A percentile compares a stretch with the other conserved stretches of the same genome.
Conservation (phyloP, 1,140 invertebrate genomes). For the Habropoda laboriosa region DNA sequence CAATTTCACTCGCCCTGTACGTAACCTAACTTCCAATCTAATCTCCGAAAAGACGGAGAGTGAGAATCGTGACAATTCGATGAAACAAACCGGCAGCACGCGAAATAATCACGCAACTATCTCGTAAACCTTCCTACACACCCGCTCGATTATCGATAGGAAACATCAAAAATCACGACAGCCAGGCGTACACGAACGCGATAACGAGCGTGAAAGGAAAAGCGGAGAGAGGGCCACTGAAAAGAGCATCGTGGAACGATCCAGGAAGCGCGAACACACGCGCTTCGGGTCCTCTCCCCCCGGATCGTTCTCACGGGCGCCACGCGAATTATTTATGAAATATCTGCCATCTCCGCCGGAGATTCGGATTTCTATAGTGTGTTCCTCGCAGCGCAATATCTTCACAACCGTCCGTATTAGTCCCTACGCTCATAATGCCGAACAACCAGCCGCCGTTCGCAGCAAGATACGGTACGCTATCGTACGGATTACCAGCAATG, state of each 20-base stretch:
- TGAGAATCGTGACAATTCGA: no score
- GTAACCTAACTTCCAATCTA: no score
- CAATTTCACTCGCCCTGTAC: no score
- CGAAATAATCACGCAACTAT: no score
- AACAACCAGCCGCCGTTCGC: constrained; percentile 30
- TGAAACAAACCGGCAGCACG: no score
- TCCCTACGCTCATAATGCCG: constrained; percentile 45
- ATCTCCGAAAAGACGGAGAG: no score
- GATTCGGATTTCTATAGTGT: constrained; percentile 27
- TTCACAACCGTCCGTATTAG: constrained; percentile 55
- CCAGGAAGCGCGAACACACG: neutral
- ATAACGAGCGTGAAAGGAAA: constrained; percentile 1
- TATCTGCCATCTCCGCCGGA: constrained; percentile 17
- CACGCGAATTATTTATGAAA: constrained; percentile 45
- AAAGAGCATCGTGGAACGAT: neutral
- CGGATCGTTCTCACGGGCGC: constrained; percentile 19
- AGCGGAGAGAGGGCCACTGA: neutral
- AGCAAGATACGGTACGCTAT: constrained; percentile 48
- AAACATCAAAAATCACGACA: neutral
- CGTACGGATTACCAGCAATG: constrained; percentile 55
- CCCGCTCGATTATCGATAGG: neutral
- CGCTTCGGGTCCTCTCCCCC: neutral
- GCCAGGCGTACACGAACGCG: neutral
- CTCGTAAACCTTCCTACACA: neutral
- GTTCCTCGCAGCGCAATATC: constrained; percentile 38